phyloP scores from a whole-genome alignment of 2,888 invertebrate genomes.

The Dioctria rufipes region DNA sequence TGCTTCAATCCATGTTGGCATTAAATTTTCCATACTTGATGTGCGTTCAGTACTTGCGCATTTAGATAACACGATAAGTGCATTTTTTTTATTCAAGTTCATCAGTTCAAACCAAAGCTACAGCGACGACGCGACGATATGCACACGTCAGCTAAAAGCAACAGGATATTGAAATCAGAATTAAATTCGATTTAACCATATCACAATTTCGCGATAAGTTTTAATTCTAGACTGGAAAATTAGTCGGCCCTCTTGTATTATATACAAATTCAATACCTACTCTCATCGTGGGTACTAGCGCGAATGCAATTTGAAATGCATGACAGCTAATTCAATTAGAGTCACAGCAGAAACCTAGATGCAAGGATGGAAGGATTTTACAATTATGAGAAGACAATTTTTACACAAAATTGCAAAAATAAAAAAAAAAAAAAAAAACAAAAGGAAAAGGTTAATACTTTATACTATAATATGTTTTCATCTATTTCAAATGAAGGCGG shows the following conservation, averaged over 20 bases:
- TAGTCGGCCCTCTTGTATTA: background rate
- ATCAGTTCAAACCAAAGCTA: background rate
- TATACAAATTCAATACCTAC: no score
- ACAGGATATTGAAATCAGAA: slow-evolving; percentile 23
- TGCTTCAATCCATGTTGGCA: no score
- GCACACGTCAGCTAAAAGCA: background rate
- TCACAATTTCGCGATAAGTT: slow-evolving; percentile 32
- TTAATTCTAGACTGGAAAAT: slow-evolving; percentile 31
- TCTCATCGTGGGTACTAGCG: background rate
- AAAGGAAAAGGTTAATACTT: slow-evolving; percentile 21
- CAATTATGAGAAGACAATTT: slow-evolving; percentile 26
- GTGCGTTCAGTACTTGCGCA: background rate
- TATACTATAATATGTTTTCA: slow-evolving; percentile 32
- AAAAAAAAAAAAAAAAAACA: no score
- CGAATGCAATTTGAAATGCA: slow-evolving; percentile 42
- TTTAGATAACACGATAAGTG: background rate
- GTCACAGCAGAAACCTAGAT: slow-evolving; percentile 9
- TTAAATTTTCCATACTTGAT: background rate
- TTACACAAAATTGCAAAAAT: slow-evolving; percentile 16
- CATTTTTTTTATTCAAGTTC: background rate
- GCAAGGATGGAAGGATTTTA: background rate
- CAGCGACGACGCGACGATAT: background rate
- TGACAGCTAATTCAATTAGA: slow-evolving; percentile 50
- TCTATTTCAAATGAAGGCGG: slow-evolving; percentile 49
- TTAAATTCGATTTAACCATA: slow-evolving; percentile 35